Base-by-base conservation (phyloP, 2,113 vertebrate genomes). In the Chaetodon trifascialis region DNA sequence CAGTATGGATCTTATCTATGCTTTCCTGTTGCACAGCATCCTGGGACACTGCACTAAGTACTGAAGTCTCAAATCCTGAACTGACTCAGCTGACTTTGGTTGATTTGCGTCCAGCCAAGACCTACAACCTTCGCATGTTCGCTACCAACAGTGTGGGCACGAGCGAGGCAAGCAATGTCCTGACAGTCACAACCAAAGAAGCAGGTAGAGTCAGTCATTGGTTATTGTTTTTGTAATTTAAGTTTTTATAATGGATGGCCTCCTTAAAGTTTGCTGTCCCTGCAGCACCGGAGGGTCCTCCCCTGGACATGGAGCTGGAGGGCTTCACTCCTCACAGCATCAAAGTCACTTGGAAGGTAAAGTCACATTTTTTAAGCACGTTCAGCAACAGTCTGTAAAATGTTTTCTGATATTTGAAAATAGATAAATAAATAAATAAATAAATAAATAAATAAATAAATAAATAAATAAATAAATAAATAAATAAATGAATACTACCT, bases 311-410 rank as follows among this genome's bases (percentile, higher is more conserved):
- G 80, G 47, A 62, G 42, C 67, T 94, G 11, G 76, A 84, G 64
- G 80, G 83, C 19, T 73, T 92, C 36, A 79, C 69, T 19, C 6
- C 91, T 56, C 54, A 63, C 52, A 93, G 76, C 10, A 90, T 94
- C 64, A 91, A n/a, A 80, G 79, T 93, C 59, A 83, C 86, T 9
- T 94, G 93, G 92, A 94, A 89, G 88, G 94, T 93, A 84, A 72
- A 68, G 40, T 68, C 25, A 30, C 16, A 17, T 1, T 40, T 78
- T n/a, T 30, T 1, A 2, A 55, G 5, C 49, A 36, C 10, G 40
- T 40, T 72, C 0, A 44, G 19, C 6, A 56, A 47, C 0, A 40
- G 2, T 25, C 14, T 42, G n/a, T 38, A 58, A 67, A 17, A 4
- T 2, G 3, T 56, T 11, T 16, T 60, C 30, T n/a, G 7, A 23